A percentile compares a stretch with the other conserved stretches of the same genome.
Evolutionary conservation across 2,113 vertebrate genomes (phyloP).

Genomic region (Phrynocephalus versicolor): DNA sequence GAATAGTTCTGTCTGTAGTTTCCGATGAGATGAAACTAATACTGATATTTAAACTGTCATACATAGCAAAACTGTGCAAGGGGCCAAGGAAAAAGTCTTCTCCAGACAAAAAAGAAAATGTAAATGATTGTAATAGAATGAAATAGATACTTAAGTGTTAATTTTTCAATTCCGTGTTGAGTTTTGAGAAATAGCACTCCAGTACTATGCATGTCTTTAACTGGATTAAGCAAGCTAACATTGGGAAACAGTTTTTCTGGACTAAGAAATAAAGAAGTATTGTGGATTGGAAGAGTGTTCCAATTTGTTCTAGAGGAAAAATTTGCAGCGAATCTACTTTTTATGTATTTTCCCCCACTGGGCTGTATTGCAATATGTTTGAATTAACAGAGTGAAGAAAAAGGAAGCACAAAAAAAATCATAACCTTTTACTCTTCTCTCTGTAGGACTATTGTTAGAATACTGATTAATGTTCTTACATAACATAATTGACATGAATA

Average conservation of each 20-base stretch:
- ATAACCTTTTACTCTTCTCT: neutral
- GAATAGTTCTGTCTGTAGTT: slow-evolving; percentile 15
- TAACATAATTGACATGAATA: neutral
- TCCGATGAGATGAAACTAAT: neutral
- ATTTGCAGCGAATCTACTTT: neutral
- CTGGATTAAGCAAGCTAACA: neutral
- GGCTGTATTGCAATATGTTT: neutral
- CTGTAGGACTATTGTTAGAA: neutral
- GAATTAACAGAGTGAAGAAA: neutral
- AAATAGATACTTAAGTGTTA: neutral
- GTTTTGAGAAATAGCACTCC: neutral
- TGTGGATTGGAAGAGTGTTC: neutral
- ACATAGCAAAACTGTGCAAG: slow-evolving; percentile 1
- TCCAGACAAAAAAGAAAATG: neutral
- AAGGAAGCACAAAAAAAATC: neutral
- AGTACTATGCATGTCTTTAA: neutral
- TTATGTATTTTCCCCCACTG: neutral
- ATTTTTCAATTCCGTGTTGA: neutral
- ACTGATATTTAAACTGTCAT: slow-evolving; percentile 30
- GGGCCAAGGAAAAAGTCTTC: neutral
- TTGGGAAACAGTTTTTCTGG: neutral
- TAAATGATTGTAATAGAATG: neutral
- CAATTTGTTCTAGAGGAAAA: neutral
- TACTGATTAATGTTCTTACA: neutral
- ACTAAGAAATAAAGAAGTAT: neutral